A percentile compares a stretch with the other conserved stretches of the same genome.
phyloP scores from a whole-genome alignment of 37 sponge, comb jelly and placozoan genomes.

The Bolinopsis microptera region DNA sequence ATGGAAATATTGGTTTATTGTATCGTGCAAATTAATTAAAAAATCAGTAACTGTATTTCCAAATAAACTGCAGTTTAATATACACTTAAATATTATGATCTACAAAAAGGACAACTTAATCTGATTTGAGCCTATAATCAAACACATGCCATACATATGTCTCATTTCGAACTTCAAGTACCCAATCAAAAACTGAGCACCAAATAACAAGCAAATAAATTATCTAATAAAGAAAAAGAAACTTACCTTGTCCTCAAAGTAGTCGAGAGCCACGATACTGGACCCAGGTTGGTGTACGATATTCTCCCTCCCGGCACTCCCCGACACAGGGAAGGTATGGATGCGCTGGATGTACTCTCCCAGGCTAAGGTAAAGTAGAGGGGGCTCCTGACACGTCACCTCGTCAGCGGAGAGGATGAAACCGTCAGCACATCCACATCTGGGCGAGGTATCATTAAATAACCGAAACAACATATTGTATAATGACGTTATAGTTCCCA shows the following conservation, averaged over 20 bases:
- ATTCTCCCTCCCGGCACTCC: neutral
- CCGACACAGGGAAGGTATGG: neutral
- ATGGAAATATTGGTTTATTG: neutral
- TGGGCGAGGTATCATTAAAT: neutral
- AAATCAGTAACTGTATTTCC: too few relatives aligned
- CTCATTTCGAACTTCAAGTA: too few relatives aligned
- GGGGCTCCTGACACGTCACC: slow-evolving; percentile 23
- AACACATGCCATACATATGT: too few relatives aligned
- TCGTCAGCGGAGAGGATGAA: neutral
- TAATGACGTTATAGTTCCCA: too few relatives aligned
- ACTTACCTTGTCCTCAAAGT: slow-evolving; percentile 30
- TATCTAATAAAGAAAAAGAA: neutral
- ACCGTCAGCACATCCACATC: slow-evolving; percentile 58
- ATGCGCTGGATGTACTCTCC: slow-evolving; percentile 23
- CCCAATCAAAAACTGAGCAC: too few relatives aligned
- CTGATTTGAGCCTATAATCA: too few relatives aligned
- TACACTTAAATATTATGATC: too few relatives aligned
- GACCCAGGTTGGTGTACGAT: neutral
- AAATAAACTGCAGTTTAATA: too few relatives aligned
- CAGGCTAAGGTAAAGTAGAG: neutral
- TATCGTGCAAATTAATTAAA: too few relatives aligned
- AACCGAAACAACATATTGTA: too few relatives aligned
- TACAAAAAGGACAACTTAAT: too few relatives aligned
- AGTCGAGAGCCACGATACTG: neutral
- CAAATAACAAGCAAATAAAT: too few relatives aligned